Percentiles rank a stretch among this genome's conserved stretches.
These are phyloP conservation scores for Notocelia uddmanniana DNA, from an alignment of 2,888 invertebrate genomes.

Conservation along the genomic window DNA sequence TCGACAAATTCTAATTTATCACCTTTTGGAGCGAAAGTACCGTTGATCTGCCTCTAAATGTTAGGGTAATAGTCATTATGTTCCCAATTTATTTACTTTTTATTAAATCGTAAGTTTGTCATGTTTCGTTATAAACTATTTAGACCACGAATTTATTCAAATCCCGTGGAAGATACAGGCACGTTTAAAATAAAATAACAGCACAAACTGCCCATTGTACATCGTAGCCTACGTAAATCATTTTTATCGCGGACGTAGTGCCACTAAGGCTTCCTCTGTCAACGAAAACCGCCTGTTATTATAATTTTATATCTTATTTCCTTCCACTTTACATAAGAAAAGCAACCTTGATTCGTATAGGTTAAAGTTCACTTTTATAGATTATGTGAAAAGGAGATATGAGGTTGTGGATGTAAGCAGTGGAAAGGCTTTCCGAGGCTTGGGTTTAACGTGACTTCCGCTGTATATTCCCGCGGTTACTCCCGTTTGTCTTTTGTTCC, in stretches of 20 bases:
- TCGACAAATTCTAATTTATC: too few species aligned
- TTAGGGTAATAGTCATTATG: too few species aligned
- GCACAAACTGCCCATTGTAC: conserved; percentile 6
- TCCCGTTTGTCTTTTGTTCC: conserved; percentile 10
- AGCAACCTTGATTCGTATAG: background rate
- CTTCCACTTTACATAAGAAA: background rate
- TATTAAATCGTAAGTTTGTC: too few species aligned
- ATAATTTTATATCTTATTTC: background rate
- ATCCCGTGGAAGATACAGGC: background rate
- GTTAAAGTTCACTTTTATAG: background rate
- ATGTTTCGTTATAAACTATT: too few species aligned
- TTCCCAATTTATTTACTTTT: too few species aligned
- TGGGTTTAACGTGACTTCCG: conserved; percentile 32
- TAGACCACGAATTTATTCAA: too few species aligned
- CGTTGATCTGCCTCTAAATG: too few species aligned
- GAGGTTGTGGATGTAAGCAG: background rate
- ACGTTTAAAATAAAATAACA: conserved; percentile 11
- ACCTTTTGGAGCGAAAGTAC: too few species aligned
- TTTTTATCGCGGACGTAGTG: conserved; percentile 49
- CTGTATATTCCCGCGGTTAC: conserved; percentile 14
- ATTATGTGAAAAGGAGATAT: background rate
- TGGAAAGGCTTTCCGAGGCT: conserved; percentile 1
- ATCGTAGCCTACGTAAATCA: conserved; percentile 51
- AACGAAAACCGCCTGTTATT: conserved; percentile 14
- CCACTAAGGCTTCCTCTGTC: conserved; percentile 46